These are phyloP conservation scores for Anthonomus grandis DNA, from an alignment of 1,140 invertebrate genomes.

Conservation along the genomic window DNA sequence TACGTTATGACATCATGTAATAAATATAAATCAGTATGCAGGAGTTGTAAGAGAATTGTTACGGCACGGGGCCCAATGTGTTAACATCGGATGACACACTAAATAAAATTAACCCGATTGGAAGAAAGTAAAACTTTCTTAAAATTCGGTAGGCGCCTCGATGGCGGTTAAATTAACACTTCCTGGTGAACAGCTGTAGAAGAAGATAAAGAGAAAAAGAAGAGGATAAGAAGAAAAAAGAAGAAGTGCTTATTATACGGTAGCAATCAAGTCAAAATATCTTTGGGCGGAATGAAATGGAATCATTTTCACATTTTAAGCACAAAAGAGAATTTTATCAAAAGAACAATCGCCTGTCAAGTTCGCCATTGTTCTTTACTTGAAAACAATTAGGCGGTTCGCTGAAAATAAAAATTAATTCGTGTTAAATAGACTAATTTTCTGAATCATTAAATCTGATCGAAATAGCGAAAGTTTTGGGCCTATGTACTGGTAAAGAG, in stretches of 20 bases:
- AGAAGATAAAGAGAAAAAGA: background rate
- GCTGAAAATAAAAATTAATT: background rate
- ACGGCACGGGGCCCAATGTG: too few relatives aligned
- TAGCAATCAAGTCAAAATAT: too few relatives aligned
- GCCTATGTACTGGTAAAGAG: background rate
- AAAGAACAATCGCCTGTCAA: background rate
- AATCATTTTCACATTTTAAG: too few relatives aligned
- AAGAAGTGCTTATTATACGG: background rate
- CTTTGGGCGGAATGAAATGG: too few relatives aligned
- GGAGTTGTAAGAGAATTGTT: too few relatives aligned
- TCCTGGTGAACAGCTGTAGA: background rate
- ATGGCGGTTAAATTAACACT: background rate
- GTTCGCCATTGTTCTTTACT: background rate
- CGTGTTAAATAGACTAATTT: constrained; percentile 7
- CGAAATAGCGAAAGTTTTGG: background rate
- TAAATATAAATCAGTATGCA: too few relatives aligned
- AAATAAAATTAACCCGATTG: constrained; percentile 14
- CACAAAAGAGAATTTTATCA: constrained; percentile 1
- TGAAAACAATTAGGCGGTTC: constrained; percentile 5
- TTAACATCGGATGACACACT: constrained; percentile 13
- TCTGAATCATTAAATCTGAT: constrained; percentile 2
- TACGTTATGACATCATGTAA: too few relatives aligned
- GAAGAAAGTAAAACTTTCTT: constrained; percentile 22
- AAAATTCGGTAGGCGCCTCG: constrained; percentile 17
- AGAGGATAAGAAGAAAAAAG: background rate